A percentile compares a stretch with the other conserved stretches of the same genome.
These are phyloP conservation scores for Macrocentrus cingulum DNA, from an alignment of 1,140 invertebrate species.

Conservation along the genomic window DNA sequence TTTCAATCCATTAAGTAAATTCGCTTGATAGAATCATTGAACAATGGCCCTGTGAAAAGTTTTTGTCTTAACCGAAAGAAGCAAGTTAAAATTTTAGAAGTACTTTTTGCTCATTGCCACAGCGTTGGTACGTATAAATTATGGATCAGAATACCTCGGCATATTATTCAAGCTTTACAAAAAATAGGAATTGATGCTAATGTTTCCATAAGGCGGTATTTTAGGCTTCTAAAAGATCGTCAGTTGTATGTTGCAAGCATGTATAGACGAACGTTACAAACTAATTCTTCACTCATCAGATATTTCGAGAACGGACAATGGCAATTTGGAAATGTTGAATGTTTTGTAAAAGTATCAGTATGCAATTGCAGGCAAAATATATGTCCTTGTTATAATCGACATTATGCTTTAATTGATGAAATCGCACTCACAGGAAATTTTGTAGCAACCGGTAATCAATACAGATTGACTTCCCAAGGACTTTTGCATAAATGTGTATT, in stretches of 20 bases:
- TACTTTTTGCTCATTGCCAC: neutral
- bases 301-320: neutral
- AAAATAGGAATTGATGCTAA: too few species aligned
- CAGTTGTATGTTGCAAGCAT: neutral
- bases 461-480: too few species aligned
- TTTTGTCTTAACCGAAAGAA: constrained; percentile 12
- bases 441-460: too few species aligned
- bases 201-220: too few species aligned
- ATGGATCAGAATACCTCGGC: too few species aligned
- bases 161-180: too few species aligned
- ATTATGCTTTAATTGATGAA: neutral
- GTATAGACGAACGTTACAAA: neutral
- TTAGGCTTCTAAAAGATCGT: neutral
- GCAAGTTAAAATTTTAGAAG: constrained; percentile 1
- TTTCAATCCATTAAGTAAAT: neutral
- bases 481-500: too few species aligned
- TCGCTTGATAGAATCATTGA: neutral
- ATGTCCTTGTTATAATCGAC: neutral
- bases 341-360: too few species aligned
- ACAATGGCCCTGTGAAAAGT: neutral
- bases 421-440: too few species aligned
- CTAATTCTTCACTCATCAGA: neutral
- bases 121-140: neutral
- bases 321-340: too few species aligned
- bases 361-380: too few species aligned